Conservation (phyloP, 2,888 invertebrate species). For the Stenolophus ochropezus region DNA sequence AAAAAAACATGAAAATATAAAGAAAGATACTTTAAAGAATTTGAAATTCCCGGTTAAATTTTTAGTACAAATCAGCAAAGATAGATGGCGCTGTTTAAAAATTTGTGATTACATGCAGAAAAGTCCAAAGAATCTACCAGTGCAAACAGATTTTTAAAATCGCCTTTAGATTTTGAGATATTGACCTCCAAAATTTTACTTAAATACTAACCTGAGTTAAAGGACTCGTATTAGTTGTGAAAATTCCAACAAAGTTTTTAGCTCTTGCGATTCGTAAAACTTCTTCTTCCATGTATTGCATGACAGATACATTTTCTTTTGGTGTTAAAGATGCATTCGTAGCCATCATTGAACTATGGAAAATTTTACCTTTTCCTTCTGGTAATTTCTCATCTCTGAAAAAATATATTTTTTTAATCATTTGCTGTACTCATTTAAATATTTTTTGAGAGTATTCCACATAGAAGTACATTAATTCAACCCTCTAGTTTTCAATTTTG, state of each 20-base stretch:
- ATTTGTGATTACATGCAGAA: neutral
- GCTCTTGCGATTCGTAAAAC: constrained; percentile 80
- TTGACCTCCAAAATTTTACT: neutral
- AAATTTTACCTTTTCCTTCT: constrained; percentile 80
- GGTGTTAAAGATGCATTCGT: constrained; percentile 80
- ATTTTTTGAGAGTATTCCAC: too few species aligned
- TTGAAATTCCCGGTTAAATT: neutral
- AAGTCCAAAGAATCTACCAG: neutral
- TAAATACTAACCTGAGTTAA: constrained; percentile 83
- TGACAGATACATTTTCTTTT: constrained; percentile 86
- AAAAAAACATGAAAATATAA: too few species aligned
- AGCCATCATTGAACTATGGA: constrained; percentile 93
- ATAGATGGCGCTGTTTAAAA: neutral
- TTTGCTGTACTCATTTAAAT: neutral
- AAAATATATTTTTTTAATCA: constrained; percentile 10
- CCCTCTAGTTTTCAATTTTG: too few species aligned
- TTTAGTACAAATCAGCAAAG: neutral
- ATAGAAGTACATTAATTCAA: too few species aligned
- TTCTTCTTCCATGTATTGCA: constrained; percentile 86
- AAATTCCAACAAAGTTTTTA: constrained; percentile 82
- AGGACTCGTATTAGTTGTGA: constrained; percentile 91
- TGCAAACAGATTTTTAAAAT: neutral
- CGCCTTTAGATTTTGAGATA: neutral
- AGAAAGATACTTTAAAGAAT: too few species aligned
- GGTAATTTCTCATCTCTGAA: constrained; percentile 78